Evolutionary conservation across 2,888 invertebrate genomes (phyloP).

Genomic region (Oxycera nigricornis): DNA sequence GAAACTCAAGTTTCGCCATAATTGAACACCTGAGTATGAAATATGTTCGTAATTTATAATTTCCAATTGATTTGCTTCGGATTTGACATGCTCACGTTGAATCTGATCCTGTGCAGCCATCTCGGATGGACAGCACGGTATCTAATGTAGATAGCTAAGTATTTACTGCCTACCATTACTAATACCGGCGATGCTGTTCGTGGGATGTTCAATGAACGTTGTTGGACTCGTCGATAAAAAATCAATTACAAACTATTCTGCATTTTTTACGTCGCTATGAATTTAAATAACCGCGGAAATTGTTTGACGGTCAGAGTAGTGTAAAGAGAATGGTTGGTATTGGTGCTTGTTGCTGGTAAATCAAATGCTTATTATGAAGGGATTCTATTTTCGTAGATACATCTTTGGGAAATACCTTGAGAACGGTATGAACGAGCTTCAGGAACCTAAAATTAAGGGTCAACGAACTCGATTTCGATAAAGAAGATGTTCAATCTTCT

Average conservation of each 20-base stretch:
- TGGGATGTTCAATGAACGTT: not conserved
- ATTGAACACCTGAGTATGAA: slow-evolving; percentile 25
- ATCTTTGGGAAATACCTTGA: too few relatives aligned
- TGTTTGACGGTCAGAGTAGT: too few relatives aligned
- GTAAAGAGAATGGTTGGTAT: too few relatives aligned
- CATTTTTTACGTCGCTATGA: slow-evolving; percentile 3
- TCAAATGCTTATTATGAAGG: too few relatives aligned
- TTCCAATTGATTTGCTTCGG: slow-evolving; percentile 23
- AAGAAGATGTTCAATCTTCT: too few relatives aligned
- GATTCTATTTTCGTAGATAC: too few relatives aligned
- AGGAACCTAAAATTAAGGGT: too few relatives aligned
- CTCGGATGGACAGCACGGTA: not conserved
- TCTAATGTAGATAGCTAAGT: not conserved
- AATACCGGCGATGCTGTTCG: not conserved
- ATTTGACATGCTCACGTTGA: not conserved
- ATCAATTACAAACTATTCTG: not conserved
- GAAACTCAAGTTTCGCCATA: slow-evolving; percentile 29
- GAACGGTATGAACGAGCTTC: too few relatives aligned
- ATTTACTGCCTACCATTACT: not conserved
- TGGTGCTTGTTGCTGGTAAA: too few relatives aligned
- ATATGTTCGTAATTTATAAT: slow-evolving; percentile 43
- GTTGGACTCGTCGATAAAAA: slow-evolving; percentile 2
- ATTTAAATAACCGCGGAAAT: slow-evolving; percentile 11
- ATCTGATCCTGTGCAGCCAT: slow-evolving; percentile 9
- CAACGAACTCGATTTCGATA: too few relatives aligned